Evolutionary conservation across 2,113 vertebrate genomes (phyloP).

Genomic region (Ptychochromis oligacanthus): DNA sequence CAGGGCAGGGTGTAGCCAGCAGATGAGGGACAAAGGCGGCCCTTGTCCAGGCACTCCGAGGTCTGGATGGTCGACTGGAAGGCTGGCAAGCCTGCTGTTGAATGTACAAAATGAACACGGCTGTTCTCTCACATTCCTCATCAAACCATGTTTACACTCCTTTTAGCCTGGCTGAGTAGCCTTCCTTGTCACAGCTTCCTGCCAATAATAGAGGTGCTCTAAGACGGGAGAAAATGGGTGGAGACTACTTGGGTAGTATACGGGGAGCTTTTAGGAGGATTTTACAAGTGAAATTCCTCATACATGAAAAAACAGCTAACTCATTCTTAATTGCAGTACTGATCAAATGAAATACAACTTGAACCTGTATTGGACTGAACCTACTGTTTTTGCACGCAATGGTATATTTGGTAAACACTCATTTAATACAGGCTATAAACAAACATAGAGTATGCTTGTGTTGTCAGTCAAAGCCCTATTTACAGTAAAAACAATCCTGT

Average conservation of each 20-base stretch:
- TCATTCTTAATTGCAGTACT: not conserved
- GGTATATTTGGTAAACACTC: not conserved
- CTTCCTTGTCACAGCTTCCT: slow-evolving; percentile 67
- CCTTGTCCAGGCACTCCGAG: slow-evolving; percentile 84
- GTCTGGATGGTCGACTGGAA: slow-evolving; percentile 78
- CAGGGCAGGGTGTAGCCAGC: slow-evolving; percentile 69
- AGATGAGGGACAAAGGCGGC: slow-evolving; percentile 84
- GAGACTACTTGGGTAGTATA: slow-evolving; percentile 47
- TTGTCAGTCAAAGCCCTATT: not conserved
- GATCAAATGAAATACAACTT: not conserved
- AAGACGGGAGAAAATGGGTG: slow-evolving; percentile 54
- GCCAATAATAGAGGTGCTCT: slow-evolving; percentile 68
- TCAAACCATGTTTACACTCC: slow-evolving; percentile 75
- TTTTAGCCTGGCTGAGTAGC: slow-evolving; percentile 69
- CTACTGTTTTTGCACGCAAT: not conserved
- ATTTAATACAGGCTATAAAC: not conserved
- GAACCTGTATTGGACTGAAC: not conserved
- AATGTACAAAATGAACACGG: slow-evolving; percentile 69
- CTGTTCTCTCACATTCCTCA: slow-evolving; percentile 74
- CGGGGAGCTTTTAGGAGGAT: slow-evolving; percentile 16
- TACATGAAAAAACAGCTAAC: not conserved
- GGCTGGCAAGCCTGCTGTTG: slow-evolving; percentile 60
- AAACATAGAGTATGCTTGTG: not conserved
- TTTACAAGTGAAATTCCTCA: slow-evolving; percentile 2
- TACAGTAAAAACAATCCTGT: not conserved